Conservation (phyloP, 1,140 invertebrate species). For the Gryon sp. region DNA sequence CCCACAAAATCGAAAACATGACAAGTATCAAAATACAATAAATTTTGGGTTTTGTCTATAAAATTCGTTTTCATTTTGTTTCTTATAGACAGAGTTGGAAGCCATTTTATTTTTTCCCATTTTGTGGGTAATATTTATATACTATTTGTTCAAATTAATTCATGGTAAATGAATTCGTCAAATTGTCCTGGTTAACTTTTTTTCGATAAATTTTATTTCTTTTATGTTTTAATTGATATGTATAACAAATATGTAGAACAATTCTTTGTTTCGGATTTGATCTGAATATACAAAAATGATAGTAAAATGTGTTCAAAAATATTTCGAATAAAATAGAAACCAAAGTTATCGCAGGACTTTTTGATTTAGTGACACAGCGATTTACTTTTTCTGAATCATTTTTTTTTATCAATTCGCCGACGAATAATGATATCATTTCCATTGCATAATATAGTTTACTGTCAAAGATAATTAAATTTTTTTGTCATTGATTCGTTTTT, state of each 20-base stretch:
- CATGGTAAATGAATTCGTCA: slow-evolving; percentile 41
- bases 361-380: slow-evolving; percentile 44
- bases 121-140: slow-evolving; percentile 56
- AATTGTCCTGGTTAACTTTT: slow-evolving; percentile 54
- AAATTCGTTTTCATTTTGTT: no score
- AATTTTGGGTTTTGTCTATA: slow-evolving; percentile 50
- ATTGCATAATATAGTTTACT: slow-evolving; percentile 12
- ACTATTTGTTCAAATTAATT: slow-evolving; percentile 23
- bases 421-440: slow-evolving; percentile 26
- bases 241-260: slow-evolving; percentile 54
- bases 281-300: slow-evolving; percentile 32
- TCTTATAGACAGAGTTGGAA: slow-evolving; percentile 50
- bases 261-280: neutral
- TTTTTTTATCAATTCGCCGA: slow-evolving; percentile 19
- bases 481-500: slow-evolving; percentile 7
- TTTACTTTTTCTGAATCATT: neutral
- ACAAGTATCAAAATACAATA: slow-evolving; percentile 63
- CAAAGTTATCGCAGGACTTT: slow-evolving; percentile 55
- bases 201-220: slow-evolving; percentile 32
- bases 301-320: slow-evolving; percentile 20
- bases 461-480: neutral
- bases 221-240: slow-evolving; percentile 50
- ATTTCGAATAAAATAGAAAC: slow-evolving; percentile 54
- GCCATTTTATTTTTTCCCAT: slow-evolving; percentile 50
- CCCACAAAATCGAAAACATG: slow-evolving; percentile 62